Evolutionary conservation across 2,888 invertebrate species (phyloP).

Genomic region (Falcaria lacertinaria): DNA sequence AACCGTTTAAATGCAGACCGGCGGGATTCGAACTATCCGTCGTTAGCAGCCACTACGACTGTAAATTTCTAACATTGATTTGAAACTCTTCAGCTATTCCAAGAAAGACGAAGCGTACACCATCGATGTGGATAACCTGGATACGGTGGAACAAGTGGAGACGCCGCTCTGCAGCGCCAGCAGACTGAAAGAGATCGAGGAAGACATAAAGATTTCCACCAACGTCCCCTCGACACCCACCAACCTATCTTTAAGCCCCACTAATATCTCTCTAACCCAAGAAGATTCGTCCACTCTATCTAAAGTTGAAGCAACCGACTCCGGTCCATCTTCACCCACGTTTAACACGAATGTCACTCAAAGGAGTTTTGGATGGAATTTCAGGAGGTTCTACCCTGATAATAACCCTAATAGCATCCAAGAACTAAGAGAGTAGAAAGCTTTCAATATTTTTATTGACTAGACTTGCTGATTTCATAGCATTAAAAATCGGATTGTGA

Average conservation of each 20-base stretch:
- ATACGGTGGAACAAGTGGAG: conserved; percentile 82
- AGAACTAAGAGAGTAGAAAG: no score
- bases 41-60: no score
- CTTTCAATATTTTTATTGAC: no score
- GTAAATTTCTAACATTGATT: not conserved
- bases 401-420: conserved; percentile 9
- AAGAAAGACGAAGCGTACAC: conserved; percentile 78
- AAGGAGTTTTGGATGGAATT: conserved; percentile 64
- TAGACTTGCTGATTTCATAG: no score
- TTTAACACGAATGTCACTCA: conserved; percentile 49
- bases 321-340: conserved; percentile 46
- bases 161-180: conserved; percentile 90
- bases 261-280: conserved; percentile 40
- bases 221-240: conserved; percentile 37
- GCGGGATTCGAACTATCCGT: no score
- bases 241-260: conserved; percentile 40
- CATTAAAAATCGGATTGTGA: no score
- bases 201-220: conserved; percentile 52
- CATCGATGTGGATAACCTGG: conserved; percentile 82
- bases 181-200: conserved; percentile 74
- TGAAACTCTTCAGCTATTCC: conserved; percentile 62
- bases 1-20: no score
- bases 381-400: conserved; percentile 47
- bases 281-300: conserved; percentile 42
- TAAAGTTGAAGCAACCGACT: conserved; percentile 25